phyloP scores from a whole-genome alignment of 2,113 vertebrate genomes.

The Lepisosteus osseus region DNA sequence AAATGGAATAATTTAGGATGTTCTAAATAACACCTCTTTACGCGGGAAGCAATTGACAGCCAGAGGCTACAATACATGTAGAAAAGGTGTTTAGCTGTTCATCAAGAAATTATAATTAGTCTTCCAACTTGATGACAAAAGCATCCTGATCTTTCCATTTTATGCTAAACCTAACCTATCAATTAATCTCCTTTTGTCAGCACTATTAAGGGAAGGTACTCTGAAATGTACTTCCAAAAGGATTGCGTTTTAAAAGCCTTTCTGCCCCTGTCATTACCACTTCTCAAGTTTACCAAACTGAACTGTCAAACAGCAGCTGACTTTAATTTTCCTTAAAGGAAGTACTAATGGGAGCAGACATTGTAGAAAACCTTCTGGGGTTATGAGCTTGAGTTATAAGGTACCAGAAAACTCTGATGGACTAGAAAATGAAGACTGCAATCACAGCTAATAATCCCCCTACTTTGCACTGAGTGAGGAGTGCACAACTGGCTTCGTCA shows the following conservation, averaged over 20 bases:
- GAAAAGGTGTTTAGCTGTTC: background rate
- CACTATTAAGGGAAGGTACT: background rate
- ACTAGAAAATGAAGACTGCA: background rate
- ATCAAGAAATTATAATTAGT: conserved; percentile 4
- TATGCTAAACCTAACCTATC: background rate
- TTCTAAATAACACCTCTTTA: background rate
- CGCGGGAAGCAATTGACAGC: background rate
- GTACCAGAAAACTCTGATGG: background rate
- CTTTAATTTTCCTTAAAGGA: background rate
- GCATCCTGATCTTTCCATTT: background rate
- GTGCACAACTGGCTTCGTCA: conserved; percentile 47
- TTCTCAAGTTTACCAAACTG: background rate
- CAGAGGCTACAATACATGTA: background rate
- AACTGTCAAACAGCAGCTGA: background rate
- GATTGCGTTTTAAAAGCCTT: conserved; percentile 2
- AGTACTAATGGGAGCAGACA: background rate
- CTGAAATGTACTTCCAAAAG: background rate
- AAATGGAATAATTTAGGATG: background rate
- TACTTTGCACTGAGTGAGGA: conserved; percentile 30
- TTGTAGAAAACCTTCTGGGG: background rate
- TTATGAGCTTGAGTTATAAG: background rate
- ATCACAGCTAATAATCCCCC: conserved; percentile 20
- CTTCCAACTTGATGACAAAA: conserved; percentile 7
- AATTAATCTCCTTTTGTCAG: background rate
- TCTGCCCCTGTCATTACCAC: background rate